A percentile compares a stretch with the other conserved stretches of the same genome.
These are phyloP conservation scores for Deroptyus accipitrinus DNA, from an alignment of 2,113 vertebrate species.

Conservation along the genomic window DNA sequence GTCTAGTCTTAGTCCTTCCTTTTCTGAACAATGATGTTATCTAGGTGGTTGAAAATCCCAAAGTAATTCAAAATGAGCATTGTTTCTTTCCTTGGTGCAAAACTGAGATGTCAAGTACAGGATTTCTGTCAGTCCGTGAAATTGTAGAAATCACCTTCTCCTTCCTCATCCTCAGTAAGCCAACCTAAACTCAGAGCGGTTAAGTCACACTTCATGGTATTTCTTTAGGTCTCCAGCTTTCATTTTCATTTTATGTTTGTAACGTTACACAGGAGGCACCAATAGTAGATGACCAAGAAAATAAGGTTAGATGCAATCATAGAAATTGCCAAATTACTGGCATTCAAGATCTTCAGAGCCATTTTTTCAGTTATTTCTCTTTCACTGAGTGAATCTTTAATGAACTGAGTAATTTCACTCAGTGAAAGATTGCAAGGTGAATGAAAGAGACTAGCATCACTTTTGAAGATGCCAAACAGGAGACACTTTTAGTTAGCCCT, in stretches of 20 bases:
- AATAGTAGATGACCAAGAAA: background rate
- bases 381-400: background rate
- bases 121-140: background rate
- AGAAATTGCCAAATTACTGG: background rate
- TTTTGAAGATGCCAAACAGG: background rate
- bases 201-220: background rate
- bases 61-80: slow-evolving; percentile 71
- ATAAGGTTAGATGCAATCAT: background rate
- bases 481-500: background rate
- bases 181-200: background rate
- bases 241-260: background rate
- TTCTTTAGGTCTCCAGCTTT: background rate
- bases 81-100: slow-evolving; percentile 68
- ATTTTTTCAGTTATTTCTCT: background rate
- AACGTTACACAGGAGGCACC: background rate
- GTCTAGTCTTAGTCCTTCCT: slow-evolving; percentile 37
- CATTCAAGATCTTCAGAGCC: background rate
- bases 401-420: background rate
- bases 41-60: slow-evolving; percentile 74
- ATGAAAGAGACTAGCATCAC: background rate
- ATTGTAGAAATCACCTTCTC: background rate
- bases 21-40: slow-evolving; percentile 57
- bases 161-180: background rate
- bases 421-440: background rate
- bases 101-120: slow-evolving; percentile 34